Evolutionary conservation across 2,888 invertebrate species (phyloP), one percentile per base, ranked within the genome.

Genomic region (Drosophila mimica): DNA sequence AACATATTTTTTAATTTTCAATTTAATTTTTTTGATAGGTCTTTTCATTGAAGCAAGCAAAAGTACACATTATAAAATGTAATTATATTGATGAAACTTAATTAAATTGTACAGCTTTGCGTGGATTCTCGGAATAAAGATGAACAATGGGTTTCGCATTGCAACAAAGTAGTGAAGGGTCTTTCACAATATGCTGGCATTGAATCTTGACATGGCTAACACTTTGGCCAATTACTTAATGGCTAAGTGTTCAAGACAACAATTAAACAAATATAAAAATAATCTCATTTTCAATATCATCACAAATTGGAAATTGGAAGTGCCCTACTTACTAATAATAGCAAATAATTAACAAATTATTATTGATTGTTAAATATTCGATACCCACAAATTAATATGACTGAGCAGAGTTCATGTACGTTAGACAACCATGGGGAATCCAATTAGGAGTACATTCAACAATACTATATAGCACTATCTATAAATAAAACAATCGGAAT

Each of bases 361-460:
- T 34, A 28, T 56, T 28, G 40, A 30, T 49, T 28, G 20, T 17
- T 20, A 36, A 30, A 20, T 20, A 20, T 15, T n/a, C n/a, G 53
- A 43, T 25, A 54, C 13, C 8, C 28, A 28, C 38, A 40, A 54
- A 34, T 34, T 17, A 17, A 25, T 36, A 25, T 36, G 20, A 11
- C 25, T 49, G 31, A 25, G 28, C 38, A 17, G 38, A 28, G 49
- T 13, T 40, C 30, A 13, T 36, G 11, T 28, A n/a, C n/a, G 5
- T 28, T n/a, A n/a, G n/a, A 28, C 36, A 9, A 5, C 17, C 36
- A 31, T 38, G 0, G n/a, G 11, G 7, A 40, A 28, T 15, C 13
- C 38, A 40, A 65, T 64, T 46, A 65, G 34, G 34, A 34, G n/a
- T 25, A 5, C 31, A 17, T 52, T 33, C 8, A 9, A 34, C 9